Conservation (phyloP, 2,113 vertebrate genomes). For the Oxyruncus cristatus region DNA sequence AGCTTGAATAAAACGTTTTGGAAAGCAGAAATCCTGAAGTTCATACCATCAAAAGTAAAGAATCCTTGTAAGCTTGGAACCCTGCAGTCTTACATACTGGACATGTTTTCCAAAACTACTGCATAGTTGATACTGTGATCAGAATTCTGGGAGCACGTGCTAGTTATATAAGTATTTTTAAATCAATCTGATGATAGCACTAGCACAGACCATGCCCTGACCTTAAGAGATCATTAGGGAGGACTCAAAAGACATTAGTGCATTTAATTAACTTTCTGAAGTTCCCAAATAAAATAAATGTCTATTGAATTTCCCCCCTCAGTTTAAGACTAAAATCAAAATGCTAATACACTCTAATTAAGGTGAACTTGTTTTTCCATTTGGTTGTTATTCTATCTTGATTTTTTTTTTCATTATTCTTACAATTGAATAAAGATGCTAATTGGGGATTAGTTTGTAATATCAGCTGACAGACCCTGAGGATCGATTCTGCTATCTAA, state of each 20-base stretch:
- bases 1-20: neutral
- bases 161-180: slow-evolving; percentile 1
- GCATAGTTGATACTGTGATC: neutral
- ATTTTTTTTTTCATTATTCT: neutral
- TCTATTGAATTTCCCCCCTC: neutral
- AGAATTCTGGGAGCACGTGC: neutral
- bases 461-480: neutral
- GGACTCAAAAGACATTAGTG: slow-evolving; percentile 10
- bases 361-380: neutral
- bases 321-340: slow-evolving; percentile 3
- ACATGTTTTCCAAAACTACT: neutral
- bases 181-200: neutral
- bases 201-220: neutral
- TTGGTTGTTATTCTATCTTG: neutral
- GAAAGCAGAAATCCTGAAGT: neutral
- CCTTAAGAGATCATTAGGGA: neutral
- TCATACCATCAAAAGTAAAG: neutral
- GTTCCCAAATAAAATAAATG: slow-evolving; percentile 26
- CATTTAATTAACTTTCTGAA: slow-evolving; percentile 36
- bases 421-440: slow-evolving; percentile 33
- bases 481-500: neutral
- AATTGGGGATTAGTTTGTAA: slow-evolving; percentile 28
- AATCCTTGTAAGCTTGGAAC: neutral
- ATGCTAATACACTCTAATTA: slow-evolving; percentile 48
- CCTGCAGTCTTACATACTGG: neutral